Evolutionary conservation across 2,113 vertebrate species (phyloP).

Genomic region (Aptenodytes forsteri): DNA sequence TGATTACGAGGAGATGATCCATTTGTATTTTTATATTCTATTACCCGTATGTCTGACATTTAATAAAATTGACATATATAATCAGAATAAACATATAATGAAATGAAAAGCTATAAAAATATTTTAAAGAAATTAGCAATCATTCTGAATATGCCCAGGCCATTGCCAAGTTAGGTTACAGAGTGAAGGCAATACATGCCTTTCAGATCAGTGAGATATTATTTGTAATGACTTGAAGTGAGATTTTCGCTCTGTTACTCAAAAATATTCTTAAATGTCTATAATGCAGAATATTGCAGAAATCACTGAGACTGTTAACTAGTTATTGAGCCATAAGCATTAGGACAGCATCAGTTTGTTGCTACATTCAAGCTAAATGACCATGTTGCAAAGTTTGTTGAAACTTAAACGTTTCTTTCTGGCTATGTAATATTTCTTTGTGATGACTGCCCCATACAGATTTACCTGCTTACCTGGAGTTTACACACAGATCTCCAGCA

Average conservation of each 20-base stretch:
- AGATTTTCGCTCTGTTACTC: background rate
- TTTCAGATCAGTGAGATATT: background rate
- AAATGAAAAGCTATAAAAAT: background rate
- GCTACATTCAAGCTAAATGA: background rate
- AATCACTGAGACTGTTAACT: accelerated
- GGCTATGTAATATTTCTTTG: background rate
- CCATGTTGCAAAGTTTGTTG: background rate
- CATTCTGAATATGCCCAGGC: background rate
- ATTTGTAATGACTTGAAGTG: background rate
- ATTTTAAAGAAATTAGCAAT: background rate
- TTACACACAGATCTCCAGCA: background rate
- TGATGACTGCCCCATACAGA: background rate
- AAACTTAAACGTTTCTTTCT: background rate
- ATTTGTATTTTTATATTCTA: background rate
- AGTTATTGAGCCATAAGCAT: background rate
- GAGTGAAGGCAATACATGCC: accelerated
- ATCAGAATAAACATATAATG: background rate
- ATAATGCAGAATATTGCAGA: background rate
- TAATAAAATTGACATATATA: background rate
- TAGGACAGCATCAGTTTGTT: background rate
- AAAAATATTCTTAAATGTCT: background rate
- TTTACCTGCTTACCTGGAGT: background rate
- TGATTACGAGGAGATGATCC: background rate
- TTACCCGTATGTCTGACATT: background rate
- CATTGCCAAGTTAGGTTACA: background rate